A percentile compares a stretch with the other conserved stretches of the same genome.
Conservation (phyloP, 2,797 vertebrate species). For the Artibeus jamaicensis region DNA sequence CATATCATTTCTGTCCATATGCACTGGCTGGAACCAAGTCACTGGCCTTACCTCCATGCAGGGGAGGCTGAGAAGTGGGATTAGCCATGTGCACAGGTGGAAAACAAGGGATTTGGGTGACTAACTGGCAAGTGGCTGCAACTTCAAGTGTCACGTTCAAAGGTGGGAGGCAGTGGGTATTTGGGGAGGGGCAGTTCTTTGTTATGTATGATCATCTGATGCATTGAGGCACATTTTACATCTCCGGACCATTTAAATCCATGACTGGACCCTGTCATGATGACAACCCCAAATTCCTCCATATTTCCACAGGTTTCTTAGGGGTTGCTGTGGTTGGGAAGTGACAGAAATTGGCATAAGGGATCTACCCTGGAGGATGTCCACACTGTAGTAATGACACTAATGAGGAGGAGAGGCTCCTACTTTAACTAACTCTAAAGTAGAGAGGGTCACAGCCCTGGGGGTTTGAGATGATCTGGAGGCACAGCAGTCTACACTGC, state of each 20-base stretch:
- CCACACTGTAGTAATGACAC: neutral
- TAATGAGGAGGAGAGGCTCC: neutral
- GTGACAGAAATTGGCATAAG: neutral
- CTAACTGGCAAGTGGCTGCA: neutral
- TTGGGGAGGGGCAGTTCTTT: neutral
- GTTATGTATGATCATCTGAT: neutral
- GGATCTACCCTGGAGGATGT: neutral
- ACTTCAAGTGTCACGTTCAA: neutral
- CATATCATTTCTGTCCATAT: neutral
- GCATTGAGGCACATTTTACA: neutral
- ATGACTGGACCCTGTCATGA: neutral
- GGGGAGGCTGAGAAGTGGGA: neutral
- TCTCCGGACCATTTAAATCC: conserved; percentile 21
- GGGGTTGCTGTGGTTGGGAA: conserved; percentile 12
- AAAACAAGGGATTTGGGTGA: neutral
- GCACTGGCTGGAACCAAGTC: neutral
- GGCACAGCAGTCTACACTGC: neutral
- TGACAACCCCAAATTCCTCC: neutral
- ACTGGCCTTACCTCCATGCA: neutral
- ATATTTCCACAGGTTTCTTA: neutral
- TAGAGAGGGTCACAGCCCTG: neutral
- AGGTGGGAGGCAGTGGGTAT: neutral
- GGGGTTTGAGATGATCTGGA: neutral
- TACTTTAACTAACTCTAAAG: neutral
- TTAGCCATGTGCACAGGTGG: neutral